A percentile compares a stretch with the other conserved stretches of the same genome.
Evolutionary conservation across 2,888 invertebrate genomes (phyloP).

Genomic region (Rhynchonema sp.): DNA sequence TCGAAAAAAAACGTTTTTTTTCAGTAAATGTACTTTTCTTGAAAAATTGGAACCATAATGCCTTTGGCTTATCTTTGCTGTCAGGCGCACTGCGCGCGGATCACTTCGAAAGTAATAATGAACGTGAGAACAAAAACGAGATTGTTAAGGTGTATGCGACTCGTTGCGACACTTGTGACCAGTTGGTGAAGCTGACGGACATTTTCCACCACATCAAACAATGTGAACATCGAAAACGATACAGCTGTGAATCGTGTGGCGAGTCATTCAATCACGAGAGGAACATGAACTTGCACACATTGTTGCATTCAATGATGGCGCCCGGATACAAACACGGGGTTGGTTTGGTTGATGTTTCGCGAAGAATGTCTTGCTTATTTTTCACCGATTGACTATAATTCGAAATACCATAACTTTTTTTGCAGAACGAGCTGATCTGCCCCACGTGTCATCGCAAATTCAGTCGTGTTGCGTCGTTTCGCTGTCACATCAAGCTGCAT

Average conservation of each 20-base stretch:
- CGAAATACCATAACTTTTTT: no score
- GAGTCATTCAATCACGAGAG: conserved; percentile 1
- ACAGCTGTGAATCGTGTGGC: conserved; percentile 3
- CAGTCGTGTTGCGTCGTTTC: conserved; percentile 42
- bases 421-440: conserved; percentile 26
- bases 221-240: not conserved
- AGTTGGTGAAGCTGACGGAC: not conserved
- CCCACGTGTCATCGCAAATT: conserved; percentile 40
- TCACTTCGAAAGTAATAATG: no score
- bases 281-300: conserved; percentile 1
- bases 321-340: no score
- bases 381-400: no score
- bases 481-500: conserved; percentile 44
- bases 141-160: not conserved
- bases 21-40: no score
- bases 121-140: no score
- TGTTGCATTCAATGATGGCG: not conserved
- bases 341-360: no score
- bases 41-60: no score
- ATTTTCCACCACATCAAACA: not conserved
- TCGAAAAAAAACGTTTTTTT: no score
- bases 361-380: no score
- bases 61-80: no score
- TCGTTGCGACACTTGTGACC: not conserved
- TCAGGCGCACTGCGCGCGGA: no score